Conservation (phyloP, 2,797 vertebrate species). For the Acanthornis magna region DNA sequence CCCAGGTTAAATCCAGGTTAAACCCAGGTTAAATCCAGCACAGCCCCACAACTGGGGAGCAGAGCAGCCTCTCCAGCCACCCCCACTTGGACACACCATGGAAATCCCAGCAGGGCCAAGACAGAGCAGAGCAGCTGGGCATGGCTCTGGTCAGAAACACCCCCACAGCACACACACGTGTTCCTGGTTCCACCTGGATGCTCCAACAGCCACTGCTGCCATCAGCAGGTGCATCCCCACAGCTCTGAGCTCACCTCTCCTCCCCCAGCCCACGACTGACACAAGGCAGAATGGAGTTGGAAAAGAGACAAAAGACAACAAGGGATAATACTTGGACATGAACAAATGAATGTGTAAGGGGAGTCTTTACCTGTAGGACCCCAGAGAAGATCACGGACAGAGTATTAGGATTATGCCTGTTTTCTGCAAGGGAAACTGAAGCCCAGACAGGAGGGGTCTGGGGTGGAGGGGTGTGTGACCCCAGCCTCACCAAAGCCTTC, state of each 20-base stretch:
- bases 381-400: background rate
- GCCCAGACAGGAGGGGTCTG: background rate
- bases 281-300: background rate
- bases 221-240: background rate
- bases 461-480: background rate
- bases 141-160: background rate
- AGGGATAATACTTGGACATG: background rate
- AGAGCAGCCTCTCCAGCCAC: background rate
- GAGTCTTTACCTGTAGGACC: background rate
- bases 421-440: background rate
- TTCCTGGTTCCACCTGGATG: background rate
- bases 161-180: fast-evolving
- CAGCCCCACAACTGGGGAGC: background rate
- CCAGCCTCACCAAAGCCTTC: background rate
- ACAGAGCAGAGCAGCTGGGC: background rate
- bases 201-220: background rate
- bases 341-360: background rate
- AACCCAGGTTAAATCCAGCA: background rate
- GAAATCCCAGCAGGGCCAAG: background rate
- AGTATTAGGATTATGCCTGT: background rate
- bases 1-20: background rate
- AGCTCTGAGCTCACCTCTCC: background rate
- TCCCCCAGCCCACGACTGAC: background rate
- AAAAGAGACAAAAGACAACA: background rate
- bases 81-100: fast-evolving